Conservation (phyloP, 35 echinoderm and acorn worm species). For the Diadema setosum region DNA sequence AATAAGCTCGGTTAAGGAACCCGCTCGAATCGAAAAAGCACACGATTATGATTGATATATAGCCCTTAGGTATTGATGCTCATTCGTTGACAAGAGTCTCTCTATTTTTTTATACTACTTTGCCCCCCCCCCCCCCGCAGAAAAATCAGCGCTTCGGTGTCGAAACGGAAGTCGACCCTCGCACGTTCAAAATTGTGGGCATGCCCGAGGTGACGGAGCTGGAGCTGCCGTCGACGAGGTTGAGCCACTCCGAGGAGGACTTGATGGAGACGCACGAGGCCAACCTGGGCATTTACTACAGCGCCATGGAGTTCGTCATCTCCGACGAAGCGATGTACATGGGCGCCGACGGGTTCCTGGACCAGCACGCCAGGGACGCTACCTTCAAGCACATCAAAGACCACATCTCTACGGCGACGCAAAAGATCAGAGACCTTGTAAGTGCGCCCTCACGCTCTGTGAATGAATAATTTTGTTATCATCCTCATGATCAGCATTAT, state of each 20-base stretch:
- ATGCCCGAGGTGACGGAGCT: not conserved
- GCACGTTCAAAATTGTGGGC: not conserved
- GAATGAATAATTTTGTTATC: not conserved
- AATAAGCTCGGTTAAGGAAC: no score
- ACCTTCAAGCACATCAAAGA: not conserved
- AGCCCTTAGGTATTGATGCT: no score
- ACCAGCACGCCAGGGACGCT: not conserved
- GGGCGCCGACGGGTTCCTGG: not conserved
- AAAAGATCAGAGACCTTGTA: not conserved
- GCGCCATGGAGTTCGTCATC: not conserved
- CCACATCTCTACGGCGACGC: not conserved
- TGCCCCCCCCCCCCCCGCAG: not conserved
- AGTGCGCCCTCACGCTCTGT: not conserved
- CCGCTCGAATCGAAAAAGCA: no score
- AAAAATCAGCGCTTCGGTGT: not conserved
- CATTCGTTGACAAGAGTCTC: no score
- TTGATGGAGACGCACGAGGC: not conserved
- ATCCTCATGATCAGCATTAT: not conserved
- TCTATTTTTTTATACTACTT: not conserved
- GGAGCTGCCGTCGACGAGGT: not conserved
- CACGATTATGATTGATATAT: no score
- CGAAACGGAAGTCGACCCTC: not conserved
- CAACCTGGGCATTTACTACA: conserved; percentile 1
- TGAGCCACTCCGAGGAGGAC: not conserved
- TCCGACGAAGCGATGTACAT: not conserved